Evolutionary conservation across 2,113 vertebrate species (phyloP).

Genomic region (Cromileptes altivelis): DNA sequence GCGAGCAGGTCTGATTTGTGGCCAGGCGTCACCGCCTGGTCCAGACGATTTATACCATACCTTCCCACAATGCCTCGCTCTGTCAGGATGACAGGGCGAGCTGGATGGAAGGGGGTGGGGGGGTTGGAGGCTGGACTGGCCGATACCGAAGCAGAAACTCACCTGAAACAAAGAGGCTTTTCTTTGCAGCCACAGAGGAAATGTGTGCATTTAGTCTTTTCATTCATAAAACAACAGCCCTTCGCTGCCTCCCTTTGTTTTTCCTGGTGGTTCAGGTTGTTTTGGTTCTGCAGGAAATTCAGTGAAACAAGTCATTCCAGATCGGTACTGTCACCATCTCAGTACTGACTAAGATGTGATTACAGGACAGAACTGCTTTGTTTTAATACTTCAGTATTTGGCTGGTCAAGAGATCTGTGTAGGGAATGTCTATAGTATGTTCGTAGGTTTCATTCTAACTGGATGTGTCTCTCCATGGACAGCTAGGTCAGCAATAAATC

Average conservation of each 20-base stretch:
- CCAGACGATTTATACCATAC: slow-evolving; percentile 49
- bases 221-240: slow-evolving; percentile 47
- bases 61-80: slow-evolving; percentile 63
- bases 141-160: slow-evolving; percentile 77
- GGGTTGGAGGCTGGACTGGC: slow-evolving; percentile 29
- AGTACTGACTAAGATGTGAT: not conserved
- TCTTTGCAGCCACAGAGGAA: slow-evolving; percentile 64
- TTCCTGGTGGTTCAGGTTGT: slow-evolving; percentile 35
- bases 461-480: not conserved
- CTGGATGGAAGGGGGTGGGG: not conserved
- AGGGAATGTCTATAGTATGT: not conserved
- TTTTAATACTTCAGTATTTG: not conserved
- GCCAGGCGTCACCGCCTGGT: slow-evolving; percentile 17
- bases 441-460: not conserved
- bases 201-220: slow-evolving; percentile 53
- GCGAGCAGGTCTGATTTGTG: slow-evolving; percentile 66
- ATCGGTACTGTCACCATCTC: slow-evolving; percentile 6
- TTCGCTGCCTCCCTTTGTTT: slow-evolving; percentile 39
- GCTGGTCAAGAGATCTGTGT: not conserved
- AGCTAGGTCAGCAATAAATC: slow-evolving; percentile 14
- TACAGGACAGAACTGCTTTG: not conserved
- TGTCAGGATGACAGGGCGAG: slow-evolving; percentile 30
- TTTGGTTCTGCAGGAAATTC: slow-evolving; percentile 41
- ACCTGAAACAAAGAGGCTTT: slow-evolving; percentile 79
- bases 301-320: slow-evolving; percentile 25